These are phyloP conservation scores for Frankliniella fusca DNA, from an alignment of 2,888 invertebrate species.

Conservation along the genomic window DNA sequence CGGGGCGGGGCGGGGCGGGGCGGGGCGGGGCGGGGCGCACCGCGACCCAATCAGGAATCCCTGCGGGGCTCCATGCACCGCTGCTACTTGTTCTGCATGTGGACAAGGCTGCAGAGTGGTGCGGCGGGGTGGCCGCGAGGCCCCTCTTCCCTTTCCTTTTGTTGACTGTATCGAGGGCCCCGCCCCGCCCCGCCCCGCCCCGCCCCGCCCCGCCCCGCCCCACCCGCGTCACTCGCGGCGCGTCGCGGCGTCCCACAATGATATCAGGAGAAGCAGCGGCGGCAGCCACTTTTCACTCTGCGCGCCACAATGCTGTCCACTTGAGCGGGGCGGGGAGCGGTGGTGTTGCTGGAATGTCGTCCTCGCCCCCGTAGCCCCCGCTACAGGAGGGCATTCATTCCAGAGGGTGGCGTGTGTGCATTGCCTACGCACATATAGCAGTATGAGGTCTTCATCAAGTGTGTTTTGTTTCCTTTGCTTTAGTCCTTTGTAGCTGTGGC, in stretches of 20 bases:
- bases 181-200: too few relatives aligned
- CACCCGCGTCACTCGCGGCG: too few relatives aligned
- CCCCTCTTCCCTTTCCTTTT: too few relatives aligned
- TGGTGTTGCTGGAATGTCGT: background rate
- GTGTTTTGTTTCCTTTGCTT: too few relatives aligned
- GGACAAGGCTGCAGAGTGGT: background rate
- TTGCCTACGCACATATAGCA: too few relatives aligned
- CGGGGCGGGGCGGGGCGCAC: background rate
- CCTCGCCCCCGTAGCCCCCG: too few relatives aligned
- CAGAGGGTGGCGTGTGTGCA: too few relatives aligned
- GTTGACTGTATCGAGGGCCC: slow-evolving; percentile 15
- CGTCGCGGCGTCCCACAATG: background rate
- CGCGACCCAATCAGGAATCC: background rate
- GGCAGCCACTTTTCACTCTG: slow-evolving; percentile 17
- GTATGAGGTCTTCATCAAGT: too few relatives aligned
- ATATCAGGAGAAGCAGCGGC: background rate
- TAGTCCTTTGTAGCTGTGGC: too few relatives aligned
- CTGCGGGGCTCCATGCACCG: background rate
- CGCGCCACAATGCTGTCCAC: slow-evolving; percentile 1
- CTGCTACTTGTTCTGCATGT: background rate
- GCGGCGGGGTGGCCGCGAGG: background rate
- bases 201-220: too few relatives aligned
- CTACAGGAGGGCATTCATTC: too few relatives aligned
- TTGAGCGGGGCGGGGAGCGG: background rate
- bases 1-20: background rate